Evolutionary conservation across 2,888 invertebrate species (phyloP), one percentile per base, ranked within the genome.

Genomic region (Diadegma fenestrale): DNA sequence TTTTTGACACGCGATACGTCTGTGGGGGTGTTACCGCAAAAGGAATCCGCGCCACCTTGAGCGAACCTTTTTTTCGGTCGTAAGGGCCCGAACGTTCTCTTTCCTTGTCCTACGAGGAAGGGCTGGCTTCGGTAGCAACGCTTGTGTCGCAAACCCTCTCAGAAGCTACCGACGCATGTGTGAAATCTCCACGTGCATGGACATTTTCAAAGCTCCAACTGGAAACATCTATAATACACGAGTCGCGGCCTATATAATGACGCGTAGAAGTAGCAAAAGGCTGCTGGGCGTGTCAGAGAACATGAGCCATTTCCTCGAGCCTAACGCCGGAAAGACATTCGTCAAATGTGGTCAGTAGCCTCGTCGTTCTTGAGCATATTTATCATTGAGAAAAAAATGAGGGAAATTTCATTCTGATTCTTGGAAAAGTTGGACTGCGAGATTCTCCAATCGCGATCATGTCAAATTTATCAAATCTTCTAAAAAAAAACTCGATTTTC

Each of bases 1-100:
- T 86, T 90, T 82, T 86, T 89, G 93, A 92, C 93, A 93, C 91
- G 92, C 91, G 92, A 93, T 93, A 91, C 91, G 92, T 90, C 90
- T 90, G 88, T 88, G 87, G 87, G 90, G 90, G 91, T 91, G 91
- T 91, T 88, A 90, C 88, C 87, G 86, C 85, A 58, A 73, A 81
- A 66, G 71, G 73, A 77, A 81, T 45, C 51, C 58, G 45, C 73
- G 51, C 71, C 78, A 85, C 82, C 86, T 87, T 72, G 71, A 73
- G 54, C 61, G 80, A 82, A 82, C 37, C 71, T 61, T 75, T 78
- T 76, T 76, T 64, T 68, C n/a, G 14, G 58, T 58, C n/a, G 33
- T 64, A 17, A 26, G 43, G 41, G 63, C 51, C 71, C 37, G 63
- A 73, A 48, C 63, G 72, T 63, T 45, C 72, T 76, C 73, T 73